Evolutionary conservation across 2,888 invertebrate species (phyloP), one percentile per base, ranked within the genome.

Genomic region (Aphrophora alni): DNA sequence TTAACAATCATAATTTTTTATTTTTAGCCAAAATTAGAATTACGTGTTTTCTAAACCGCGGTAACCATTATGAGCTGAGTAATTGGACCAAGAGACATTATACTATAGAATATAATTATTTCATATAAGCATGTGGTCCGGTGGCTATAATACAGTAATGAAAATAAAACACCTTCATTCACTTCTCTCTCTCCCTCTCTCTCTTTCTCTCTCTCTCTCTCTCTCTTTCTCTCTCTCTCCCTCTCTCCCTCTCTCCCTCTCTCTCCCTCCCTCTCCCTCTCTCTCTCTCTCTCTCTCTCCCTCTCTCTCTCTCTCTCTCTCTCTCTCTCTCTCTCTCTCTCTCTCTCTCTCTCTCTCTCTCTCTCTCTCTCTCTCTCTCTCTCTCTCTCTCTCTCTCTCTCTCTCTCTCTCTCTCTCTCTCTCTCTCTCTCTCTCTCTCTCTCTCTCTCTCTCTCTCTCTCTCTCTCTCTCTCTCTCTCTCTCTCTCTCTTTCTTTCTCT

Each of bases 261-360:
- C 68, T 68, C 68, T 68, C 68, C 12, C 68, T 68, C 68, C 12
- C 68, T 68, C 68, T 68, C 68, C 12, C 68, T 68, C 68, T 68
- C 68, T 68, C 68, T 68, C 68, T 68, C 68, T 68, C 68, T 68
- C 68, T 68, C 68, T 68, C 68, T 68, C 68, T 68, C 68, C 12
- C 68, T 68, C 68, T 68, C 68, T 68, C 68, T 68, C 68, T 68
- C 68, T 68, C 68, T 68, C 68, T 68, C 68, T 68, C 68, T 68
- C 68, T 68, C 68, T 68, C 68, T 68, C 68, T 68, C 68, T 68
- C 68, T 68, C 68, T 68, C 68, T 68, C 68, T 68, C 68, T 68
- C 68, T 68, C 68, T 68, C 68, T 68, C 68, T 68, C 68, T 68
- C 68, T 68, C 68, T 68, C 68, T 68, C 68, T 68, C 68, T 68